Percentiles rank a stretch among this genome's conserved stretches.
Evolutionary conservation across 1,140 invertebrate species (phyloP).

Genomic region (Chironomus tepperi): DNA sequence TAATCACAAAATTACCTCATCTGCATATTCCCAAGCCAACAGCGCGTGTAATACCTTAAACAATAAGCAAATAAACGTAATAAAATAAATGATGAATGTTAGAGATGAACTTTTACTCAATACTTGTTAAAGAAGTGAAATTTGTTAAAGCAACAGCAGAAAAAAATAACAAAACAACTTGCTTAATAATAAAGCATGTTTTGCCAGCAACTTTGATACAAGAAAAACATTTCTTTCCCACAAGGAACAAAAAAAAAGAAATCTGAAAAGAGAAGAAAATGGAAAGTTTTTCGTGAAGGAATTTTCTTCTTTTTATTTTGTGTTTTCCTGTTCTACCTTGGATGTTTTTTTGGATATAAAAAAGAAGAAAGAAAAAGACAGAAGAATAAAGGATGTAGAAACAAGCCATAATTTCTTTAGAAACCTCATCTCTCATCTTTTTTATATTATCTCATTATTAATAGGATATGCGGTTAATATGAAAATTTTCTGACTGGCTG

Average conservation of each 20-base stretch:
- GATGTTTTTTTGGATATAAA: too few species aligned
- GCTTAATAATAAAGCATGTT: constrained; percentile 11
- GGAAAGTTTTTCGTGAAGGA: not conserved
- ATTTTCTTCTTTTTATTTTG: not conserved
- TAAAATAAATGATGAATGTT: constrained; percentile 5
- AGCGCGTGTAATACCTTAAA: too few species aligned
- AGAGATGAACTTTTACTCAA: not conserved
- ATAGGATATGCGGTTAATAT: too few species aligned
- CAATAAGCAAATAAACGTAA: not conserved
- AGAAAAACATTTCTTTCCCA: not conserved
- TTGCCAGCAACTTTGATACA: constrained; percentile 7
- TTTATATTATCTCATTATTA: too few species aligned
- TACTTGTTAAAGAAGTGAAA: not conserved
- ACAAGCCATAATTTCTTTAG: constrained; percentile 3
- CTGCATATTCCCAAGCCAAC: too few species aligned
- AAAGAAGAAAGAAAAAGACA: too few species aligned
- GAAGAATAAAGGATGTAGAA: not conserved
- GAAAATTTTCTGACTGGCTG: too few species aligned
- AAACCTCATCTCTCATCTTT: not conserved
- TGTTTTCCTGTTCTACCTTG: not conserved
- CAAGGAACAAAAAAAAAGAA: not conserved
- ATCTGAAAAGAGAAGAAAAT: too few species aligned
- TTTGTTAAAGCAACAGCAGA: not conserved
- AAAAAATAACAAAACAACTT: constrained; percentile 3
- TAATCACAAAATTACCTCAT: too few species aligned